Evolutionary conservation across 92 coral and sea anemone genomes (phyloP), one percentile per base, ranked within the genome.

Genomic region (Siderastrea radians): DNA sequence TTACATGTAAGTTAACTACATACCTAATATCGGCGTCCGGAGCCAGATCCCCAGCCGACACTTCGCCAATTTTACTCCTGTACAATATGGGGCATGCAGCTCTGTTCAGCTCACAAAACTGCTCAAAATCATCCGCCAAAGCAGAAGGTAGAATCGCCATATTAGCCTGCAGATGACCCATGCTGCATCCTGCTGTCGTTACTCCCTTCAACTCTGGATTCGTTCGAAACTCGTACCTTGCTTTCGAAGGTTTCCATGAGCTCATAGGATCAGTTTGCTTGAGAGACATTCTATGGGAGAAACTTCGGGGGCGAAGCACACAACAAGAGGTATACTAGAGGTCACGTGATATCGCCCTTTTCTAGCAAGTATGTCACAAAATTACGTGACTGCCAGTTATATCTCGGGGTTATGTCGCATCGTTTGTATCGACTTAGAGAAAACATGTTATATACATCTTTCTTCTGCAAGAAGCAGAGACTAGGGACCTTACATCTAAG

Each of bases 201-300:
- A 7, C 13, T 8, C 84, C 84, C 46, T 77, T 43, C 6, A 61
- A 54, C 7, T 52, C 71, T 46, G 84, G 82, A 49, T 85, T 85
- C 38, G 82, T 75, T 14, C 89, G 82, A 76, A 85, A 76, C 47
- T 65, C 84, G 17, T 74, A 19, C 50, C 89, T 85, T 17, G 89
- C 89, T 77, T 76, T 45, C n/a, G 83, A 66, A 6, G 89, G 84
- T 7, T 68, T 76, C 89, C 89, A 85, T 13, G 55, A 17, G 16
- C 66, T 17, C 3, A 69, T 67, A 2, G 50, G 43, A 44, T 52
- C 46, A 13, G 45, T 55, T 3, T 38, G 14, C 6, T 81, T 54
- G 5, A 16, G 17, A 43, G 85, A 68, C 72, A 67, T 67, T 9
- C 12, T 7, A 1, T 3, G 38, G 38, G 38, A 26, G 38, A 26